Evolutionary conservation across 2,113 vertebrate species (phyloP).

Genomic region (Himantopus leucocephalus): DNA sequence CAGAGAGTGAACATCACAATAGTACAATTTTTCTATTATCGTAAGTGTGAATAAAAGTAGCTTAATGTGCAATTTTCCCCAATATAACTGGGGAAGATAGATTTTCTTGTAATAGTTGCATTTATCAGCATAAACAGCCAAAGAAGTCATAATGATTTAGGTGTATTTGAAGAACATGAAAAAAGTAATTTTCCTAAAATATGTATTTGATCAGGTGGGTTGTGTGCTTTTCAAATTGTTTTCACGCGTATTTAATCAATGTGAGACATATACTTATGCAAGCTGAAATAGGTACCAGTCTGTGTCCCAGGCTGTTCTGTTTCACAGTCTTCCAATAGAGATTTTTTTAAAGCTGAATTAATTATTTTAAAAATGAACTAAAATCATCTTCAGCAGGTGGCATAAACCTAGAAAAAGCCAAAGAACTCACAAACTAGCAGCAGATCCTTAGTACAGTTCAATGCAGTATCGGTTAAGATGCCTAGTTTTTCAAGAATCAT

Average conservation of each 20-base stretch:
- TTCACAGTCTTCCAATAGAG: background rate
- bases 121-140: background rate
- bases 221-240: constrained; percentile 24
- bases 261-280: background rate
- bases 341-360: background rate
- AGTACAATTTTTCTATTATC: background rate
- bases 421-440: background rate
- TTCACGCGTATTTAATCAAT: constrained; percentile 44
- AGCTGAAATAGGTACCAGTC: constrained; percentile 12
- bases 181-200: background rate
- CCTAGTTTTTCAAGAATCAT: background rate
- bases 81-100: background rate
- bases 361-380: background rate
- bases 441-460: background rate
- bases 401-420: constrained; percentile 12
- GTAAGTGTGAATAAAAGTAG: background rate
- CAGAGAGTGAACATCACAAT: background rate
- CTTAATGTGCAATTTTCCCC: background rate
- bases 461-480: background rate
- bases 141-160: background rate
- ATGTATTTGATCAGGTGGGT: background rate
- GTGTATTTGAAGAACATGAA: background rate
- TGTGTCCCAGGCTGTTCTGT: constrained; percentile 20
- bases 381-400: background rate
- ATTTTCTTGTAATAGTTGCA: background rate